Base-by-base conservation (phyloP, 2,797 vertebrate genomes). In the Hozukius guyotensis region DNA sequence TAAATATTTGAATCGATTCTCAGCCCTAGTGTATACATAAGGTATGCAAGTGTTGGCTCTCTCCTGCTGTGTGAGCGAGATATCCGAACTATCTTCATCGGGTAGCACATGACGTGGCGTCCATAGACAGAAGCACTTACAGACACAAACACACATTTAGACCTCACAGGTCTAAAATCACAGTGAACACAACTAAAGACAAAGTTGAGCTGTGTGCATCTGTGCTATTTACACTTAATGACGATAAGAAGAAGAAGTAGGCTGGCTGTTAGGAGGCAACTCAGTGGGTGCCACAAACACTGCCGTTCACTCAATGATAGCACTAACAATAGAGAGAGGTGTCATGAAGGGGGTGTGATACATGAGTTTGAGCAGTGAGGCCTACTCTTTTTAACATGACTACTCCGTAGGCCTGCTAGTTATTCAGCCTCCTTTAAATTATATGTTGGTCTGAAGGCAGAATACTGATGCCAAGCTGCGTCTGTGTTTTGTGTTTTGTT, bases 211-310 rank as follows among this genome's bases (percentile, higher is more conserved):
- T 76, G 27, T 52, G 42, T 16, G 57, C 27, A 57, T 85, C 81
- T 88, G 63, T 29, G 77, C 92, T 92, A 95, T 94, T 95, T 95
- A 96, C 56, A 74, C 78, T 61, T 91, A 94, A 95, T 88, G 95
- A 53, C 8, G 6, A 64, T 31, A 25, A 64, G 24, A 38, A 38
- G 36, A 49, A 18, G n/a, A 14, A 11, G 27, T 14, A 18, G 31
- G 95, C 59, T 6, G 96, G 96, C 94, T 94, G 90, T 93, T 95
- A 94, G 81, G 53, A 18, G 13, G 36, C 46, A 95, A 96, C 95
- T 96, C 95, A 96, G 94, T 94, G 90, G 93, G 93, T 92, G 93
- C 72, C n/a, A 61, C 53, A 34, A 61, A 53, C 32, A 20, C 32
- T 13, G 24, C 18, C 46, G 22, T 42, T 29, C 6, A 12, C 13